phyloP scores from a whole-genome alignment of 2,888 invertebrate genomes.

The Tachina lurida region DNA sequence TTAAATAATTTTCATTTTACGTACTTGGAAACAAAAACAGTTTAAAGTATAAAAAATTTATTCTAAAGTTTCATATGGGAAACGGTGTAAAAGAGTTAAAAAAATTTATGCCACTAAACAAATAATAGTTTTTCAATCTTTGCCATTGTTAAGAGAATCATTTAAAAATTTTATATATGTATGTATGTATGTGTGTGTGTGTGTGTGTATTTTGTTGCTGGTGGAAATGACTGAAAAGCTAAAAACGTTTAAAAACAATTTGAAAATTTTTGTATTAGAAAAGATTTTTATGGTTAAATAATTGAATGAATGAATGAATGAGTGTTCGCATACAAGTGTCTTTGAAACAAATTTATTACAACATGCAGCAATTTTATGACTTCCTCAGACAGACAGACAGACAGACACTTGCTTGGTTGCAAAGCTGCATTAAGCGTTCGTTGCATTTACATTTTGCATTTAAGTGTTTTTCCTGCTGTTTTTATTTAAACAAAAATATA shows the following conservation, averaged over 20 bases:
- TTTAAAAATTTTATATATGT: constrained; percentile 11
- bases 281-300: constrained; percentile 29
- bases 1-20: no score
- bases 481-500: not conserved
- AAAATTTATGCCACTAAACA: not conserved
- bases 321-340: constrained; percentile 39
- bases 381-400: constrained; percentile 64
- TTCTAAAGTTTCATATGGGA: not conserved
- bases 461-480: constrained; percentile 12
- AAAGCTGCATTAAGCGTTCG: not conserved
- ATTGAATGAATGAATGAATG: constrained; percentile 16
- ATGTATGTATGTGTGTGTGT: not conserved
- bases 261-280: constrained; percentile 36
- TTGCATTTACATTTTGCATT: constrained; percentile 38
- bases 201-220: constrained; percentile 1
- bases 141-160: constrained; percentile 50
- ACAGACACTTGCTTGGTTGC: no score
- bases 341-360: constrained; percentile 69
- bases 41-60: no score
- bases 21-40: no score
- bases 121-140: constrained; percentile 32
- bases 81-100: constrained; percentile 22
- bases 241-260: constrained; percentile 24
- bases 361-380: constrained; percentile 72
- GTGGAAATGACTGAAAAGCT: not conserved